Evolutionary conservation across 2,797 vertebrate genomes (phyloP).

Genomic region (Phyllotis vaccarum): DNA sequence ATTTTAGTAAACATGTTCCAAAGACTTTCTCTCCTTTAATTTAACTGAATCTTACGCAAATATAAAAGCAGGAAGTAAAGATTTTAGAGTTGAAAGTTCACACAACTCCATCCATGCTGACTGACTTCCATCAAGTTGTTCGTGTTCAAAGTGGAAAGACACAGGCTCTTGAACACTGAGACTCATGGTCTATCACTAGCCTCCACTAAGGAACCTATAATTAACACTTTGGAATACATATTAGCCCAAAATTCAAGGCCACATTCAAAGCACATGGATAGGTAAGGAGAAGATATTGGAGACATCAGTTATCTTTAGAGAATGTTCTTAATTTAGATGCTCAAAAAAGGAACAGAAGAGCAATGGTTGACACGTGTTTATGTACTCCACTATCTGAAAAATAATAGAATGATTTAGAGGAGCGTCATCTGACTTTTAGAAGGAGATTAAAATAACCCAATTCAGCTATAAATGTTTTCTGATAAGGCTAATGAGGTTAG

Average conservation of each 20-base stretch:
- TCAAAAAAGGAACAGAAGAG: not conserved
- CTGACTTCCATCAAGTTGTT: not conserved
- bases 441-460: conserved; percentile 28
- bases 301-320: not conserved
- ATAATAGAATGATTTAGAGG: not conserved
- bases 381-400: not conserved
- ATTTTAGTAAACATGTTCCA: not conserved
- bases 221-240: not conserved
- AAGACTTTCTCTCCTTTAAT: not conserved
- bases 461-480: not conserved
- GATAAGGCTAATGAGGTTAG: not conserved
- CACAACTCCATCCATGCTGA: not conserved
- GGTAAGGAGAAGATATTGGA: not conserved
- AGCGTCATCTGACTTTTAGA: not conserved
- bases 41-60: conserved; percentile 12
- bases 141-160: not conserved
- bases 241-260: not conserved
- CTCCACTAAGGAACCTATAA: not conserved
- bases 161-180: not conserved
- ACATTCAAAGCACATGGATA: not conserved
- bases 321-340: not conserved
- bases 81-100: conserved; percentile 24
- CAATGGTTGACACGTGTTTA: not conserved
- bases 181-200: not conserved
- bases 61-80: not conserved